Base-by-base conservation (phyloP, 2,797 vertebrate genomes). In the Dipus sagitta region DNA sequence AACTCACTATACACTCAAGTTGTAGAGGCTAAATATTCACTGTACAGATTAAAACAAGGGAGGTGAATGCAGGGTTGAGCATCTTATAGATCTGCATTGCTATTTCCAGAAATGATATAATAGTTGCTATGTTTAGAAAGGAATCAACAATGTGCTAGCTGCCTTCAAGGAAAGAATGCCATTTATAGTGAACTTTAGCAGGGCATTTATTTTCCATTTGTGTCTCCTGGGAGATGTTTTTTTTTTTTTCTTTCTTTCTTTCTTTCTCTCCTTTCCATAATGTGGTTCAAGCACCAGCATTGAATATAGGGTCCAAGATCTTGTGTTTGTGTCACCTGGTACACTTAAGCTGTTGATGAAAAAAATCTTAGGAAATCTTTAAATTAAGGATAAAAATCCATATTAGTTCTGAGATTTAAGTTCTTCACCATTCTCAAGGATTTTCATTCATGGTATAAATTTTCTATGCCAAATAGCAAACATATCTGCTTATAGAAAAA, bases 401-500 rank as follows among this genome's bases (percentile, higher is more conserved):
- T 86, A 72, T 74, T 54, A 82, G 68, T 67, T 17, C 82, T 17
- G 32, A 82, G 26, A 72, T 83, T 91, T 75, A 71, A 90, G 88
- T 20, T 32, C 30, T 21, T 52, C 23, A 26, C 5, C 1, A 67
- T 65, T 74, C 14, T 78, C 9, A 90, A 74, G 91, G 12, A 83
- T 80, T 47, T 76, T 68, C 17, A 71, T 32, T 18, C 17, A 64
- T 9, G 20, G 4, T 34, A 0, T 71, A 87, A 52, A 21, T 94
- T 78, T 54, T 70, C n/a, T 93, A 77, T 67, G 52, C 21, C 30
- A 74, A 21, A 84, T 11, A 85, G 47, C 32, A 80, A 79, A 21
- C 21, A 88, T 20, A 54, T 3, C 28, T 82, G 17, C 2, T 71
- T 94, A 30, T 28, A 32, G 38, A 83, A 95, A 62, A 17, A 6